A percentile compares a stretch with the other conserved stretches of the same genome.
Conservation (phyloP, 2,888 invertebrate species). For the Conomelus anceps region DNA sequence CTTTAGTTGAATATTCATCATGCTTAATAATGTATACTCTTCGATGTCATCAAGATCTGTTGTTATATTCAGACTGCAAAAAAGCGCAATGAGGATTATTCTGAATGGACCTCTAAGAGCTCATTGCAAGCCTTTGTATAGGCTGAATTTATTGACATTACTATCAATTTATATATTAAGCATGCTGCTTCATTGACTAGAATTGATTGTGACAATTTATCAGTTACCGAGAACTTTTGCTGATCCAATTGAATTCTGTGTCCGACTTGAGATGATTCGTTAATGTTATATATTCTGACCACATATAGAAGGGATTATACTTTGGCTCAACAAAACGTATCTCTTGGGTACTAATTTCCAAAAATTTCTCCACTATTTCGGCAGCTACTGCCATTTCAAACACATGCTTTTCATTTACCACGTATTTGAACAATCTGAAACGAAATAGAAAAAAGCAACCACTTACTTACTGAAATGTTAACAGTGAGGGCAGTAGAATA, state of each 20-base stretch:
- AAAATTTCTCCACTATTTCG: constrained; percentile 41
- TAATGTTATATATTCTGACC: constrained; percentile 40
- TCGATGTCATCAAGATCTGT: no score
- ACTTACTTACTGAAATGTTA: background rate
- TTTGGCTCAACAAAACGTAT: constrained; percentile 41
- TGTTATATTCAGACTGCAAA: no score
- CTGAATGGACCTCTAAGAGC: no score
- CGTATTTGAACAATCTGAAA: constrained; percentile 37
- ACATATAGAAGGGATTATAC: constrained; percentile 40
- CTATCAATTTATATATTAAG: no score
- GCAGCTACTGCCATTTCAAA: constrained; percentile 43
- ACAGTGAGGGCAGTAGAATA: background rate
- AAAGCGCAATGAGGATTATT: no score
- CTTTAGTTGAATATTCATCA: no score
- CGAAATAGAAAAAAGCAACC: background rate
- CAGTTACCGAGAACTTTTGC: background rate
- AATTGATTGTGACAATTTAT: no score
- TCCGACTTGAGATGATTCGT: constrained; percentile 50
- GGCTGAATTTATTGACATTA: no score
- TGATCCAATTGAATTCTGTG: constrained; percentile 45
- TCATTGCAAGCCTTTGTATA: no score
- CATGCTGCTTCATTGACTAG: no score
- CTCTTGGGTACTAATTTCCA: constrained; percentile 38
- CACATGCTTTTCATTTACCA: constrained; percentile 43
- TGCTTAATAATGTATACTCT: no score